A percentile compares a stretch with the other conserved stretches of the same genome.
These are phyloP conservation scores for Silurus lanzhouensis DNA, from an alignment of 2,797 vertebrate genomes.

Conservation along the genomic window DNA sequence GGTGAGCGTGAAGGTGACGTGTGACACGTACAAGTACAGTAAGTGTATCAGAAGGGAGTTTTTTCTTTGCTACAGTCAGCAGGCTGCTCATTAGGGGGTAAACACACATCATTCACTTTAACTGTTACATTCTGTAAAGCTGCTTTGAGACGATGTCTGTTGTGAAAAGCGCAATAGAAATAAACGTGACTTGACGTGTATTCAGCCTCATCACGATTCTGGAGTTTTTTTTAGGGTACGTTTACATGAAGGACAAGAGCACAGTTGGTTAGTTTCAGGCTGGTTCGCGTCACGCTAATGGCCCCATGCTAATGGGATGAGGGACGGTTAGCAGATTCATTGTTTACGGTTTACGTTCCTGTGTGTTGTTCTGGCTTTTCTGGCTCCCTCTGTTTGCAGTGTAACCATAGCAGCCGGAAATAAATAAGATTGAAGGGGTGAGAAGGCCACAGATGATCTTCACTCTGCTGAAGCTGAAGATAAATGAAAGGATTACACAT, in stretches of 20 bases:
- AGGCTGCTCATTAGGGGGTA: too few relatives aligned
- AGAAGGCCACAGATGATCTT: not conserved
- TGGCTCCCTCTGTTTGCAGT: not conserved
- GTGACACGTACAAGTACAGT: too few relatives aligned
- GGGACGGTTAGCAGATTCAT: not conserved
- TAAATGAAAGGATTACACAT: not conserved
- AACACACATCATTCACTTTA: too few relatives aligned
- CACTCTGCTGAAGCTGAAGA: not conserved
- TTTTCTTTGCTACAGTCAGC: too few relatives aligned
- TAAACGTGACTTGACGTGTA: too few relatives aligned
- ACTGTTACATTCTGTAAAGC: too few relatives aligned
- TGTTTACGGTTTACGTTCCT: conserved; percentile 14
- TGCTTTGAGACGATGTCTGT: too few relatives aligned
- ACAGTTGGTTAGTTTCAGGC: not conserved
- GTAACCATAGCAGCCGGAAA: not conserved
- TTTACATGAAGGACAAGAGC: not conserved
- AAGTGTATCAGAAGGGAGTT: too few relatives aligned
- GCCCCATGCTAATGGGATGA: not conserved
- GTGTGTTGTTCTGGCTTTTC: not conserved
- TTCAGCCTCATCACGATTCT: too few relatives aligned
- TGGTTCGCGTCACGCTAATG: not conserved
- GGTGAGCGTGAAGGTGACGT: too few relatives aligned
- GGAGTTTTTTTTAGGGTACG: not conserved
- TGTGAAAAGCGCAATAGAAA: too few relatives aligned
- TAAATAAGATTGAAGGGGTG: conserved; percentile 13